Evolutionary conservation across 2,797 vertebrate species (phyloP).

Genomic region (Pipistrellus kuhlii): DNA sequence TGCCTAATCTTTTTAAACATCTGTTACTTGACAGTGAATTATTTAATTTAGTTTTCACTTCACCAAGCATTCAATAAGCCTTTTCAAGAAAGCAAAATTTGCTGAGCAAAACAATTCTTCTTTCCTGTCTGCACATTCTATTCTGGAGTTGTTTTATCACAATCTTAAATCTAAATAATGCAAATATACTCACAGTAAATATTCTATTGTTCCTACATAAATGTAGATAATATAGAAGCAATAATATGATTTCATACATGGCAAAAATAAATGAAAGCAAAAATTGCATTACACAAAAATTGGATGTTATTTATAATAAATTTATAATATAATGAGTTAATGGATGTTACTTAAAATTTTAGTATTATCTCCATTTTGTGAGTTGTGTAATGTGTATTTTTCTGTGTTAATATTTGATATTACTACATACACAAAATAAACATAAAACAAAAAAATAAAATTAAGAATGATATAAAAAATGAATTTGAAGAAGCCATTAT

Average conservation of each 20-base stretch:
- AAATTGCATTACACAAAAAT: neutral
- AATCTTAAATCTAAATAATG: neutral
- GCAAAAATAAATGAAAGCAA: neutral
- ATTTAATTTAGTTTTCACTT: slow-evolving; percentile 84
- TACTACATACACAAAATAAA: slow-evolving; percentile 66
- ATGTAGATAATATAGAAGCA: neutral
- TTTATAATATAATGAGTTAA: neutral
- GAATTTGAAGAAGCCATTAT: neutral
- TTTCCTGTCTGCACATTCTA: slow-evolving; percentile 72
- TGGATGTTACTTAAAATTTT: neutral
- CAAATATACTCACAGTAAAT: neutral
- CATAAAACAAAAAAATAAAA: slow-evolving; percentile 70
- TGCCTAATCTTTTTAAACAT: slow-evolving; percentile 87
- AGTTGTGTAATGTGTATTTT: neutral
- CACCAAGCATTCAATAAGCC: slow-evolving; percentile 84
- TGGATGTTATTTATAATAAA: neutral
- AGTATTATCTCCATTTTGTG: neutral
- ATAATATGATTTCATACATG: neutral
- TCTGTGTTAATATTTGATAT: neutral
- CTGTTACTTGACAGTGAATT: slow-evolving; percentile 87
- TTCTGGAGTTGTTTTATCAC: neutral
- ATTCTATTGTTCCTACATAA: neutral
- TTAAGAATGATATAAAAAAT: neutral
- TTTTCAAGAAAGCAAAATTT: slow-evolving; percentile 37
- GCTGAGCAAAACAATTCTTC: slow-evolving; percentile 73